These are phyloP conservation scores for Atopsyche davidsoni DNA, from an alignment of 1,140 invertebrate species.

Conservation along the genomic window DNA sequence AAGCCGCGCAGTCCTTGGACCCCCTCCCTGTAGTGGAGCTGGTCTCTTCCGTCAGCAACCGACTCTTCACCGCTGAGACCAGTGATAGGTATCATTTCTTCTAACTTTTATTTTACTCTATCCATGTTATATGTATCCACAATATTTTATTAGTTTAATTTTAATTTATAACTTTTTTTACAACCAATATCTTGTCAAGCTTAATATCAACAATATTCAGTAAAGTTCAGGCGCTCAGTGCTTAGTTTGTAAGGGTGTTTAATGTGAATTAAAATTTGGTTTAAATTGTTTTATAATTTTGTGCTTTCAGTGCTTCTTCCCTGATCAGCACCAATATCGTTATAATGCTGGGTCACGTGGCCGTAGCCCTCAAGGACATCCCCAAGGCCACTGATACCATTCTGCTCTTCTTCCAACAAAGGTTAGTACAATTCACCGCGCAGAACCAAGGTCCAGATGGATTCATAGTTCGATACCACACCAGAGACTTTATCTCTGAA, in stretches of 20 bases:
- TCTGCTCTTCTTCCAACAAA: conserved; percentile 93
- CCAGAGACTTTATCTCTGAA: too few species aligned
- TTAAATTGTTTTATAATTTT: conserved; percentile 2
- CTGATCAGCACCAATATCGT: conserved; percentile 95
- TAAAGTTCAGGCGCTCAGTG: too few species aligned
- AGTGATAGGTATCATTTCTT: conserved; percentile 75
- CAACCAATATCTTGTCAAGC: conserved; percentile 33
- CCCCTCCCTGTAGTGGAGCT: conserved; percentile 89
- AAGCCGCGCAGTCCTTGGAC: conserved; percentile 81
- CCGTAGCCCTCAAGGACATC: conserved; percentile 87
- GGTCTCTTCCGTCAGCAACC: conserved; percentile 89
- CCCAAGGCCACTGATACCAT: conserved; percentile 92
- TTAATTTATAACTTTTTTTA: conserved; percentile 21
- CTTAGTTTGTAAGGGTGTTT: too few species aligned
- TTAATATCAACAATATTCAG: too few species aligned
- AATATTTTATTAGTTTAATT: too few species aligned
- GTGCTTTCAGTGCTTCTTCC: conserved; percentile 67
- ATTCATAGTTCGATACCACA: too few species aligned
- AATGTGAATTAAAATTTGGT: too few species aligned
- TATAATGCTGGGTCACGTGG: conserved; percentile 94
- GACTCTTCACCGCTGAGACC: conserved; percentile 85
- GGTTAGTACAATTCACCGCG: too few species aligned
- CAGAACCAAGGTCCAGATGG: too few species aligned
- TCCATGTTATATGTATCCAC: too few species aligned
- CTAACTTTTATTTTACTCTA: too few species aligned